Percentiles rank a stretch among this genome's conserved stretches.
phyloP scores from a whole-genome alignment of 1,140 invertebrate species.

The Eurosta solidaginis region DNA sequence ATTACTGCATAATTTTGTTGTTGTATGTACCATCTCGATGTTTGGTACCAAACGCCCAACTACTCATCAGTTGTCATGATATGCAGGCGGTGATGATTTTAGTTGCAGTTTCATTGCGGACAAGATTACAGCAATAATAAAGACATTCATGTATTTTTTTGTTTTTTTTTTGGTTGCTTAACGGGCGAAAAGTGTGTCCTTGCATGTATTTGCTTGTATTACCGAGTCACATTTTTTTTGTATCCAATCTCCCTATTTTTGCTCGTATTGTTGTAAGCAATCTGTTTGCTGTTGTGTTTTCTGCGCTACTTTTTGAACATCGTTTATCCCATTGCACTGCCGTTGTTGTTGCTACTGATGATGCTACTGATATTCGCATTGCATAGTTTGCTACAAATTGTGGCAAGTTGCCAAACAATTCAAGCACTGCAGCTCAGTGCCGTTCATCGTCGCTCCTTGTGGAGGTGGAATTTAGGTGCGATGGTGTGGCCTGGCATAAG shows the following conservation, averaged over 20 bases:
- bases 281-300: background rate
- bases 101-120: background rate
- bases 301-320: too few relatives aligned
- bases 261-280: background rate
- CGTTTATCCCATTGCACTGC: background rate
- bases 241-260: background rate
- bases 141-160: too few relatives aligned
- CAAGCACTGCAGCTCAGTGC: background rate
- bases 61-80: background rate
- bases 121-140: background rate
- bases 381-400: background rate
- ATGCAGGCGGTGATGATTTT: background rate
- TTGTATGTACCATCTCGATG: background rate
- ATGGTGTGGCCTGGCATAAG: background rate
- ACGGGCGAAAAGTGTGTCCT: background rate
- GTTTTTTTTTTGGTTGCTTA: too few relatives aligned
- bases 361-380: background rate
- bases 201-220: background rate
- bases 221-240: background rate
- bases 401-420: conserved; percentile 14
- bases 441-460: too few relatives aligned
- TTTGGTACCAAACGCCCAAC: background rate
- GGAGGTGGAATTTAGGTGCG: too few relatives aligned
- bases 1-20: background rate
- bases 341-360: background rate